Base-by-base conservation (phyloP, 2,113 vertebrate genomes). In the Neodon shergylaensis region DNA sequence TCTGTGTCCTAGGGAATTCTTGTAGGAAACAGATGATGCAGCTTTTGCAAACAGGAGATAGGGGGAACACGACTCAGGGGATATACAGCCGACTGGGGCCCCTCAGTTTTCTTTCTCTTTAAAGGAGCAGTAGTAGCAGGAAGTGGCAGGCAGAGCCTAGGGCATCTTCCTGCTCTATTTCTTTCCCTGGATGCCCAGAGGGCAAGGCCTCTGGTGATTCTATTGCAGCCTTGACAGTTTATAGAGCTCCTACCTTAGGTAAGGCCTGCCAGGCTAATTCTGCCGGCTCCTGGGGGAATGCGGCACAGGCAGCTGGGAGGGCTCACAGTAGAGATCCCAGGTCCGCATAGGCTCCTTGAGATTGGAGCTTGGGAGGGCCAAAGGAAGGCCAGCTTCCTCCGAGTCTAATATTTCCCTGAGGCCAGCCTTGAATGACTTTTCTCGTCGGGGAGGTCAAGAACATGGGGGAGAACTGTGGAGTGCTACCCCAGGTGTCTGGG, bases 71-170 rank as follows among this genome's bases (percentile, higher is more conserved):
- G 11, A 26, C 24, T 3, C 85, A 16, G 54, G 4, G 54, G 54
- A 54, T 54, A 54, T 54, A 54, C 54, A 54, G 54, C 33, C 11
- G 58, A 3, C 28, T 70, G 5, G 84, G 42, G 24, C 21, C 17
- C 24, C 58, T 82, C 5, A 0, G 17, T 26, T 78, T 81, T 86
- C 76, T 63, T 73, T 39, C 52, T 68, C 49, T 0, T 0, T 0
- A 92, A 58, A 90, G 5, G 9, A 58, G 19, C 74, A 24, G 33
- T 28, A 3, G 3, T 2, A 1, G 1, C 4, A 5, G 49, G 19
- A 58, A 24, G 16, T 17, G 19, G 42, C 44, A 63, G 39, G 21
- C 47, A 89, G 19, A 93, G 36, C 44, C 79, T 26, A 5, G 8
- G 70, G n/a, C 10, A 7, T 5, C 66, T 21, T 49, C 44, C 42